Evolutionary conservation across 2,888 invertebrate species (phyloP).

Genomic region (Leucophenga montana): DNA sequence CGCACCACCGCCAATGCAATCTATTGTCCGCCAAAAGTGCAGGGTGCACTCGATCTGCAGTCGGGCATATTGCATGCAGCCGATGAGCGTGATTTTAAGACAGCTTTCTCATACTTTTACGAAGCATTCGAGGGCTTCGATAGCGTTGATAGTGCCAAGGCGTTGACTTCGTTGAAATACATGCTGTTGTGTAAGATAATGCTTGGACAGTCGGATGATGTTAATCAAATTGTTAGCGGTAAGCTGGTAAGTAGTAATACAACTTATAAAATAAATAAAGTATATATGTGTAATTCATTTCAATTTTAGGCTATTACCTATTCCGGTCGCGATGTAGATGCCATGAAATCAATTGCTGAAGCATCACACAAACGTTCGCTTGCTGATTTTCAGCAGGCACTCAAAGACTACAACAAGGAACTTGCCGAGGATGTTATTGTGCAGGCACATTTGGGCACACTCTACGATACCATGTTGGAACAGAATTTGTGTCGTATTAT

Average conservation of each 20-base stretch:
- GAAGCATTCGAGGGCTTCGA: slow-evolving; percentile 99
- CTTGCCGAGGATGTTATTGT: slow-evolving; percentile 97
- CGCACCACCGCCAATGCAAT: slow-evolving; percentile 99
- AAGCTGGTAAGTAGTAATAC: slow-evolving; percentile 78
- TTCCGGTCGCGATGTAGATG: slow-evolving; percentile 95
- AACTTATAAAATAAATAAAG: not conserved
- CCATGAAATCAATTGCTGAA: slow-evolving; percentile 97
- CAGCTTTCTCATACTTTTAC: slow-evolving; percentile 99
- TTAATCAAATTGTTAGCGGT: slow-evolving; percentile 94
- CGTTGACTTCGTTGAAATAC: slow-evolving; percentile 96
- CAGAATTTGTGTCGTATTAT: slow-evolving; percentile 99
- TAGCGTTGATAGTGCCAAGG: slow-evolving; percentile 92
- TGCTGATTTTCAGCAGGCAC: slow-evolving; percentile 94
- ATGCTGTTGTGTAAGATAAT: slow-evolving; percentile 99
- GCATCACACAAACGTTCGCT: slow-evolving; percentile 97
- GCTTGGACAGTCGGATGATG: slow-evolving; percentile 97
- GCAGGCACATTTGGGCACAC: slow-evolving; percentile 94
- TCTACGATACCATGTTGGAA: slow-evolving; percentile 99
- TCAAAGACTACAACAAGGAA: slow-evolving; percentile 89
- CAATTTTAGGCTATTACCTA: slow-evolving; percentile 87
- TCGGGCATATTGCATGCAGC: slow-evolving; percentile 99
- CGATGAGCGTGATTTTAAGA: slow-evolving; percentile 99
- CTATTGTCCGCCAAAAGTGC: slow-evolving; percentile 98
- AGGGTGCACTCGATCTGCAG: slow-evolving; percentile 96
- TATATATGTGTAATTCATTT: not conserved